phyloP scores from a whole-genome alignment of 1,140 invertebrate genomes.

The Araneus ventricosus region DNA sequence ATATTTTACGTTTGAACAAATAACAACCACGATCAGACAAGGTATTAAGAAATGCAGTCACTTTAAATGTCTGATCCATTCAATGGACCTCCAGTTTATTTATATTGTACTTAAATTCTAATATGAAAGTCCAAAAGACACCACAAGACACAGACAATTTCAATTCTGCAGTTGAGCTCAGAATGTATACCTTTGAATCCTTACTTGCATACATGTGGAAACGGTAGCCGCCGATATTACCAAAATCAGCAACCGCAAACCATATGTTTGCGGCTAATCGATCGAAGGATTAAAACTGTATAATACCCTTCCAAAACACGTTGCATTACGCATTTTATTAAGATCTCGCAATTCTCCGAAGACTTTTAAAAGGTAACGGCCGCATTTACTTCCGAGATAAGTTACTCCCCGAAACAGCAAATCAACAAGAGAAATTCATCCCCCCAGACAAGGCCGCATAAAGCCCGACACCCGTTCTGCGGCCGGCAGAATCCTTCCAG shows the following conservation, averaged over 20 bases:
- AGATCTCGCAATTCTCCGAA: neutral
- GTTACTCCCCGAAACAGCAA: neutral
- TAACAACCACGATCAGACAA: too few species aligned
- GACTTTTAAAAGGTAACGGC: neutral
- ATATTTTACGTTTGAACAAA: too few species aligned
- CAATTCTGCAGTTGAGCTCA: too few species aligned
- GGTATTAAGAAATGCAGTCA: too few species aligned
- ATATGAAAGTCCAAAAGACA: too few species aligned
- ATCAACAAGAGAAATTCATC: conserved; percentile 11
- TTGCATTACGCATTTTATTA: neutral
- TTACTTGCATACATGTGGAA: too few species aligned
- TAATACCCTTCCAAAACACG: neutral
- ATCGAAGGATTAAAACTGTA: neutral
- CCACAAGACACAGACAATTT: too few species aligned
- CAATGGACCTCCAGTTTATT: too few species aligned
- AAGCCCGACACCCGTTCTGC: neutral
- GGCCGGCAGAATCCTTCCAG: conserved; percentile 1
- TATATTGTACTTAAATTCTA: too few species aligned
- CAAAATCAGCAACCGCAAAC: neutral
- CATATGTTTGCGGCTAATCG: neutral
- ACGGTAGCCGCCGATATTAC: too few species aligned
- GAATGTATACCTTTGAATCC: too few species aligned
- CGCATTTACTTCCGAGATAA: neutral
- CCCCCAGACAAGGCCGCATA: neutral
- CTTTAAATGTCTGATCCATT: too few species aligned